Conservation (phyloP, 2,888 invertebrate species). For the Drosophila sordidula region DNA sequence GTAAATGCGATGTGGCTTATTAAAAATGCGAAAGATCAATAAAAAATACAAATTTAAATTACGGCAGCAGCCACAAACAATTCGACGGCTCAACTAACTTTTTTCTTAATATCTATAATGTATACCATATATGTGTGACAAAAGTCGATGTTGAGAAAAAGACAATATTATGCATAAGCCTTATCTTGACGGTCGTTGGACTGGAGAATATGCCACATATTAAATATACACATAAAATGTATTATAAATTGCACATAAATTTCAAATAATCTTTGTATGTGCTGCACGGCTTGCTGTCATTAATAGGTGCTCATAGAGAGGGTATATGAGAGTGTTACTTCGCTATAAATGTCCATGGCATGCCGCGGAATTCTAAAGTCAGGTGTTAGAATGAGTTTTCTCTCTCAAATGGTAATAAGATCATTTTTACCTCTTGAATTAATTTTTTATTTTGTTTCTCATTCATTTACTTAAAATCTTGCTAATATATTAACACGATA, state of each 20-base stretch:
- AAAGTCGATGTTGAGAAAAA: not conserved
- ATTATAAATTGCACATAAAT: conserved; percentile 40
- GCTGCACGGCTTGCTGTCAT: conserved; percentile 3
- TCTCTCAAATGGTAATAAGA: not conserved
- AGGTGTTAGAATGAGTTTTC: conserved; percentile 8
- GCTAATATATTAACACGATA: no score
- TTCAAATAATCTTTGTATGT: conserved; percentile 12
- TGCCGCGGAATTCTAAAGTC: not conserved
- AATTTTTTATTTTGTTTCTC: no score
- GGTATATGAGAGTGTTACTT: not conserved
- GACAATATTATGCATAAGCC: conserved; percentile 23
- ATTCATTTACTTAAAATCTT: no score
- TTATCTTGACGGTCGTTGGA: conserved; percentile 12
- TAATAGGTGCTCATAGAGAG: not conserved
- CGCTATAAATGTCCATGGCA: not conserved
- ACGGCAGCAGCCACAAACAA: conserved; percentile 17
- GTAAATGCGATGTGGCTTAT: conserved; percentile 57
- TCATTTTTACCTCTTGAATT: not conserved
- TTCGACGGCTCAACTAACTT: conserved; percentile 35
- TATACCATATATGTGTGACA: conserved; percentile 14
- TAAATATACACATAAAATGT: conserved; percentile 38
- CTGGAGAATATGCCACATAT: conserved; percentile 17
- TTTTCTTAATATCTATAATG: conserved; percentile 40
- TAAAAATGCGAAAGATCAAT: conserved; percentile 51
- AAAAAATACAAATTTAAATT: conserved; percentile 55